A percentile compares a stretch with the other conserved stretches of the same genome.
Conservation (phyloP, 1,140 invertebrate species). For the Aphaenogaster rudis region DNA sequence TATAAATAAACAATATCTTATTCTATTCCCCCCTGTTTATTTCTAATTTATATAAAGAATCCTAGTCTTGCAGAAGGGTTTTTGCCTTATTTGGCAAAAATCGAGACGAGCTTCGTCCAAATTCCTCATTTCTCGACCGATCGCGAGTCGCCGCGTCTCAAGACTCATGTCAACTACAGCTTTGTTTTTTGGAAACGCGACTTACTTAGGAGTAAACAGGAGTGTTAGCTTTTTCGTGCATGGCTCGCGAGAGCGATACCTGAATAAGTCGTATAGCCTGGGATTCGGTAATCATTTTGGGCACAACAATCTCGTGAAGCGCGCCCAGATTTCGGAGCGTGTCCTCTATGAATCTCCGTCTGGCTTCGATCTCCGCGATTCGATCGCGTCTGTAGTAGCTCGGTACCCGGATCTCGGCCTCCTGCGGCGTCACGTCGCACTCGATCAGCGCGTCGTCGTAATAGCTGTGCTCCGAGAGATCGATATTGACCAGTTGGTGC, state of each 20-base stretch:
- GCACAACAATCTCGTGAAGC: slow-evolving; percentile 88
- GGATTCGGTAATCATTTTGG: slow-evolving; percentile 90
- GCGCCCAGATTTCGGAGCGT: slow-evolving; percentile 90
- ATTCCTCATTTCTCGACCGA: background rate
- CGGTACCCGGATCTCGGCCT: slow-evolving; percentile 90
- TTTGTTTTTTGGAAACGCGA: background rate
- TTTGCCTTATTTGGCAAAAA: background rate
- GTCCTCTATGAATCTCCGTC: slow-evolving; percentile 89
- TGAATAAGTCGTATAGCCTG: slow-evolving; percentile 96
- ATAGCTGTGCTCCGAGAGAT: slow-evolving; percentile 95
- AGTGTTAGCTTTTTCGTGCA: background rate
- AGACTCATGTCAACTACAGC: background rate
- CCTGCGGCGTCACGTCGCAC: slow-evolving; percentile 89
- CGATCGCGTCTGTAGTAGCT: slow-evolving; percentile 91
- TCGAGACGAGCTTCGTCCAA: background rate
- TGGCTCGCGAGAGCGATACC: slow-evolving; percentile 72
- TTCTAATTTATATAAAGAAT: background rate
- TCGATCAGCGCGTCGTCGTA: slow-evolving; percentile 92
- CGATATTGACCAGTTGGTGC: slow-evolving; percentile 94
- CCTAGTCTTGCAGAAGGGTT: background rate
- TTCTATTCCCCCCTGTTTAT: background rate
- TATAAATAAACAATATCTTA: background rate
- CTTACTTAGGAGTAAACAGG: background rate
- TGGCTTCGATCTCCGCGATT: slow-evolving; percentile 88
- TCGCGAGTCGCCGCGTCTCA: too few species aligned